Base-by-base conservation (phyloP, 2,797 vertebrate genomes). In the Rhinophrynus dorsalis region DNA sequence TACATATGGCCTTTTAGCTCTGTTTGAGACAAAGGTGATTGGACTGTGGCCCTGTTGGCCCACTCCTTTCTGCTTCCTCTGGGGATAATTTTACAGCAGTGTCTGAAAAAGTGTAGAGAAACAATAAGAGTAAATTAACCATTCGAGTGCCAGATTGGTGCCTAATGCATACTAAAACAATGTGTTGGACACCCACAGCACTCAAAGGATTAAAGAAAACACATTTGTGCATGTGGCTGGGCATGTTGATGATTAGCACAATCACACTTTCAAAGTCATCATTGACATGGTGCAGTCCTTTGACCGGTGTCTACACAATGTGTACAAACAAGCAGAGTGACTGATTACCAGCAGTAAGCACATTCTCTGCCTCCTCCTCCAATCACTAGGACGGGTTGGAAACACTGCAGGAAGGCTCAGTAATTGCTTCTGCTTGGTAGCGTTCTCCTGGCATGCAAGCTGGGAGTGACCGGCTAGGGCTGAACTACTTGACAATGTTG, bases 341-440 rank as follows among this genome's bases (percentile, higher is more conserved):
- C 21, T 57, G 68, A 71, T 71, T 55, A 37, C 51, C 30, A 38
- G 23, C 59, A 26, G 59, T 33, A n/a, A 35, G 40, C 59, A 38
- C 23, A 47, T 54, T 33, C 20, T 26, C 33, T 59, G 37, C 15
- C 24, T 40, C 51, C 26, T 50, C 26, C 45, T 33, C 26, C 47
- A 17, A 72, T 65, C 61, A 42, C 52, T 44, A 40, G 48, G 26
- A 58, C 12, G 52, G 8, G 27, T 29, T 37, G 35, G 40, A 57
- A 71, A 57, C 60, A 57, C 29, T 50, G 15, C 51, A 57, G 51
- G 51, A 60, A 50, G 42, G 32, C 60, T 57, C 33, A 26, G 42
- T 57, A 38, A 65, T 72, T 72, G 33, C 54, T 72, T 72, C 69
- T 72, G 69, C 69, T 57, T 71, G 69, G 69, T 11, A 65, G 69